Conservation (phyloP, 2,113 vertebrate genomes). For the Vidua macroura region DNA sequence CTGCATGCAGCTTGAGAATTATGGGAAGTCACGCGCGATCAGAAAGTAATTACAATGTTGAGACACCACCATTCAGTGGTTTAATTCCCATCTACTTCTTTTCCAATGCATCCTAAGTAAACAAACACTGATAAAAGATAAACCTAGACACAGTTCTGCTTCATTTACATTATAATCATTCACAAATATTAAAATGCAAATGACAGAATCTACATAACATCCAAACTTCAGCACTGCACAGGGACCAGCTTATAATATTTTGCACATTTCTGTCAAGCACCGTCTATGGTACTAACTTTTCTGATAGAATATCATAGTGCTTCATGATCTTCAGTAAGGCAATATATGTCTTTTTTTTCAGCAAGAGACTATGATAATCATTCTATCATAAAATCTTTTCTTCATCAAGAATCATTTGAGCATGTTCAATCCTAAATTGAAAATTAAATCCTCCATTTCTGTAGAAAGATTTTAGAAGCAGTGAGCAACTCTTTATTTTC, state of each 20-base stretch:
- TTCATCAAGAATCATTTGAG: not conserved
- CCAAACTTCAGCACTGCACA: not conserved
- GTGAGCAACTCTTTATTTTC: not conserved
- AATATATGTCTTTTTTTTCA: not conserved
- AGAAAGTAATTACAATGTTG: not conserved
- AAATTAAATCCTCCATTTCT: not conserved
- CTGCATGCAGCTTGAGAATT: not conserved
- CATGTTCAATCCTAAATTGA: not conserved
- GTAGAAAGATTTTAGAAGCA: not conserved
- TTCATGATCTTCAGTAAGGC: not conserved
- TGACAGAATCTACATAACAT: not conserved
- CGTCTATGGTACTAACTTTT: not conserved
- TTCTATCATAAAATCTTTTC: not conserved
- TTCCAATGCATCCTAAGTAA: not conserved
- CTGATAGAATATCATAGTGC: not conserved
- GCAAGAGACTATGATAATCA: not conserved
- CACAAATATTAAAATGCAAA: conserved; percentile 34
- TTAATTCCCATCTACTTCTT: not conserved
- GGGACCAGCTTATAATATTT: not conserved
- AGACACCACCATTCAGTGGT: not conserved
- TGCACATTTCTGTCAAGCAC: not conserved
- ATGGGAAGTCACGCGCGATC: not conserved
- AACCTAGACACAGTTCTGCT: not conserved
- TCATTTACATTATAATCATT: not conserved
- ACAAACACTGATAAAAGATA: not conserved